Base-by-base conservation (phyloP, 2,797 vertebrate species). In the Podargus strigoides region DNA sequence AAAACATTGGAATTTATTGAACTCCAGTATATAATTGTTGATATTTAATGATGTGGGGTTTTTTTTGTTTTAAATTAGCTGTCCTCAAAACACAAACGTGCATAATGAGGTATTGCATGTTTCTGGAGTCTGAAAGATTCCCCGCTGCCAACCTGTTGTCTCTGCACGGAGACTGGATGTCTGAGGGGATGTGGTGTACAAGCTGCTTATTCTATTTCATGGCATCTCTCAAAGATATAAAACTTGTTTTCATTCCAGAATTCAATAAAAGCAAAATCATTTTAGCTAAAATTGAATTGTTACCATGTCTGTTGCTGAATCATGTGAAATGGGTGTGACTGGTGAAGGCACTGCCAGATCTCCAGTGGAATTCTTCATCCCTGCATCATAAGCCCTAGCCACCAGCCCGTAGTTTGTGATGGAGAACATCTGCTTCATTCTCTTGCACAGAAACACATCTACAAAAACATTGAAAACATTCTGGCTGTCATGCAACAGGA, bases 271-370 rank as follows among this genome's bases (percentile, higher is more conserved):
- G 18, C 58, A 18, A 58, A 91, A 81, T 77, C 14, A 70, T 93
- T 95, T 95, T 89, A 87, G 76, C 58, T 92, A 2, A 30, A 93
- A 94, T 93, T 82, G 84, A 90, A 90, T 92, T 93, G 77, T 90
- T 88, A 37, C 88, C 27, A 8, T 0, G 2, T 69, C 87, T 9
- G 5, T 73, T 15, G 18, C 87, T 82, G 90, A 77, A 47, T 88
- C 59, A 14, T 4, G 56, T 6, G 77, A 32, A 52, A 37, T 49
- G 86, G 67, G 70, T 41, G 8, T 0, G 1, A 59, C 70, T 72
- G 69, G 82, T 0, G 0, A 68, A 68, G 83, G 36, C 83, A 16
- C 44, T 66, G 68, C 72, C 8, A 26, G 44, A 4, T 80, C 85
- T 75, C 85, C 74, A 53, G 37, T 11, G 58, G 64, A 76, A 77